Conservation (phyloP, 2,797 vertebrate species). For the Malurus leucopterus region DNA sequence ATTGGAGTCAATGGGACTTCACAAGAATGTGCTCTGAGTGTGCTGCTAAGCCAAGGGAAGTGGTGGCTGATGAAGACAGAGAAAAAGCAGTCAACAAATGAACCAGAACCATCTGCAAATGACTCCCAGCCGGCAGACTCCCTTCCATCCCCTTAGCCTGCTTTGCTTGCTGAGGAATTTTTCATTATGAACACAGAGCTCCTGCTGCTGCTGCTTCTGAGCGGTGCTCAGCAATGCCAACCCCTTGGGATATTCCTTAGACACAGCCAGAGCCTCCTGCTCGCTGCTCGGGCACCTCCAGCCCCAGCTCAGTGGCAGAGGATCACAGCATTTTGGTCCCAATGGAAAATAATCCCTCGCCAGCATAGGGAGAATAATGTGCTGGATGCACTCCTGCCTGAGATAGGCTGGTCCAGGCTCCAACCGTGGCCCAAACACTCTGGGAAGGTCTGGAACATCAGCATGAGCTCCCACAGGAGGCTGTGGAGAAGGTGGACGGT, state of each 20-base stretch:
- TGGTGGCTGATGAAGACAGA: constrained; percentile 36
- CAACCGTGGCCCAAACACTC: not conserved
- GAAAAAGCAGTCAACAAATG: constrained; percentile 52
- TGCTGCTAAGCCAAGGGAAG: constrained; percentile 1
- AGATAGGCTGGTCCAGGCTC: not conserved
- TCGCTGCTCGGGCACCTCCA: not conserved
- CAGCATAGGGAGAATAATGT: fast-evolving
- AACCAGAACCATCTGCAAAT: constrained; percentile 58
- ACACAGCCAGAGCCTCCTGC: not conserved
- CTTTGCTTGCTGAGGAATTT: constrained; percentile 44
- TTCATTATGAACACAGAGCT: constrained; percentile 28
- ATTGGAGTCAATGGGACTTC: constrained; percentile 47
- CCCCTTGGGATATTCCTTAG: not conserved
- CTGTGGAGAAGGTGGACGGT: fast-evolving
- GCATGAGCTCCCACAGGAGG: not conserved
- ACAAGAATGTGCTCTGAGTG: not conserved
- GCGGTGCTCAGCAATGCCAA: not conserved
- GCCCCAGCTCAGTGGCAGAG: fast-evolving
- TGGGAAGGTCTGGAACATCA: not conserved
- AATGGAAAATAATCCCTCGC: not conserved
- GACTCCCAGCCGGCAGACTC: constrained; percentile 45
- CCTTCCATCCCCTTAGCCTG: constrained; percentile 19
- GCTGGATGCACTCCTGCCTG: not conserved
- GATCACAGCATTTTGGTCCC: not conserved
- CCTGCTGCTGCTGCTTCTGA: constrained; percentile 27